Conservation (phyloP, 2,113 vertebrate genomes). For the Gasterosteus aculeatus region DNA sequence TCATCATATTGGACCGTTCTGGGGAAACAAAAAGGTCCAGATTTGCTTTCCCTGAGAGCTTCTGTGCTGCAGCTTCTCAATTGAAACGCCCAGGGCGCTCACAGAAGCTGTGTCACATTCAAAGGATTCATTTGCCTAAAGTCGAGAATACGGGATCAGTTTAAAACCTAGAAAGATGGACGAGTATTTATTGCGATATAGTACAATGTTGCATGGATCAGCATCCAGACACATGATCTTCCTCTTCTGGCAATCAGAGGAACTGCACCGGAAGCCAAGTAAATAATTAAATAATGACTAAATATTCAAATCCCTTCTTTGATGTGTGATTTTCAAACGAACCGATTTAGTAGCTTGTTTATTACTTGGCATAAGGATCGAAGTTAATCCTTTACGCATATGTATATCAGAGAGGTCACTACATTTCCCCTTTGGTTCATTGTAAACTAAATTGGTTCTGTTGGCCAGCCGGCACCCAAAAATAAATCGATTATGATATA, state of each 20-base stretch:
- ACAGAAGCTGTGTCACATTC: background rate
- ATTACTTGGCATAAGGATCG: background rate
- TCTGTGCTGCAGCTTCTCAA: background rate
- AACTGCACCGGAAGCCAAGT: conserved; percentile 21
- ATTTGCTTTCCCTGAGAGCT: conserved; percentile 13
- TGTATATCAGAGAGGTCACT: background rate
- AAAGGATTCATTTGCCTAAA: background rate
- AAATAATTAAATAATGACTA: background rate
- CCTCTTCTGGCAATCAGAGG: conserved; percentile 37
- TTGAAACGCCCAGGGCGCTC: conserved; percentile 2
- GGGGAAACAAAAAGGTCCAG: background rate
- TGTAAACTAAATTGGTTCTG: background rate
- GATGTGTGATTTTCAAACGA: background rate
- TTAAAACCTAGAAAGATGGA: background rate
- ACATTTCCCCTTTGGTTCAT: background rate
- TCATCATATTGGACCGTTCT: conserved; percentile 39
- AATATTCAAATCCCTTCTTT: background rate
- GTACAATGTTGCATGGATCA: background rate
- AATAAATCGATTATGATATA: background rate
- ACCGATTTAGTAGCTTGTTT: background rate
- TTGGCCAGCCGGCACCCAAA: background rate
- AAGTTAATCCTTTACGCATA: background rate
- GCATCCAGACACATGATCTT: conserved; percentile 3
- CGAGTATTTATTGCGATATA: background rate
- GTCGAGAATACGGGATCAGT: background rate